Evolutionary conservation across 2,888 invertebrate genomes (phyloP).

Genomic region (Gisinianus flammeolus): DNA sequence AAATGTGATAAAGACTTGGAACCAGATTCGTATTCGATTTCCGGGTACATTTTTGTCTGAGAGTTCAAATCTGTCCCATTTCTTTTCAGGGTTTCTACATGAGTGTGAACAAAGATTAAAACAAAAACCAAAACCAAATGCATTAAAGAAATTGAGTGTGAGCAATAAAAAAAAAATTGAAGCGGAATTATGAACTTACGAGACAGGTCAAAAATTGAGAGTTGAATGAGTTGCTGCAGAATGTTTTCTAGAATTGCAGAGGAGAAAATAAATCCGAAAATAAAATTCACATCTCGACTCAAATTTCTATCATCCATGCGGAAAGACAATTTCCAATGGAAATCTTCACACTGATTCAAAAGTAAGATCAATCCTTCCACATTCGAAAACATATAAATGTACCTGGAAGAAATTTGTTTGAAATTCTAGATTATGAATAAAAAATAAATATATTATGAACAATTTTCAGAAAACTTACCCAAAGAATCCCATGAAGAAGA

Average conservation of each 20-base stretch:
- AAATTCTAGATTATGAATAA: too few relatives aligned
- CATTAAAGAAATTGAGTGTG: not conserved
- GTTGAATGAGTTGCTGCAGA: constrained; percentile 20
- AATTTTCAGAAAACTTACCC: not conserved
- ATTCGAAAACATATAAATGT: not conserved
- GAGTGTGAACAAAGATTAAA: too few relatives aligned
- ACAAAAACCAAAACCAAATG: not conserved
- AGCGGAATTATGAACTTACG: not conserved
- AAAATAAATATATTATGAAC: not conserved
- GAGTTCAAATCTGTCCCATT: not conserved
- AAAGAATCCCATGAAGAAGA: constrained; percentile 17
- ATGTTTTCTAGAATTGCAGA: constrained; percentile 27
- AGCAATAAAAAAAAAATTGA: not conserved
- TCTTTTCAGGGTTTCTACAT: not conserved
- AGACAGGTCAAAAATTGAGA: not conserved
- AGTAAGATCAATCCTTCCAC: not conserved
- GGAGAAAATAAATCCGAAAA: not conserved
- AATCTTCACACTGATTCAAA: not conserved
- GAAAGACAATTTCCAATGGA: not conserved
- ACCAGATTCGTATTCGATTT: not conserved
- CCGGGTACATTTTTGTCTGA: not conserved
- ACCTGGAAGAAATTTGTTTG: constrained; percentile 3
- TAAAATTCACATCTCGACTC: constrained; percentile 2
- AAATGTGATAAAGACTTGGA: not conserved
- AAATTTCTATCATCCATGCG: not conserved